Evolutionary conservation across 2,113 vertebrate genomes (phyloP), one percentile per base, ranked within the genome.

Genomic region (Cyprinodon tularosa): DNA sequence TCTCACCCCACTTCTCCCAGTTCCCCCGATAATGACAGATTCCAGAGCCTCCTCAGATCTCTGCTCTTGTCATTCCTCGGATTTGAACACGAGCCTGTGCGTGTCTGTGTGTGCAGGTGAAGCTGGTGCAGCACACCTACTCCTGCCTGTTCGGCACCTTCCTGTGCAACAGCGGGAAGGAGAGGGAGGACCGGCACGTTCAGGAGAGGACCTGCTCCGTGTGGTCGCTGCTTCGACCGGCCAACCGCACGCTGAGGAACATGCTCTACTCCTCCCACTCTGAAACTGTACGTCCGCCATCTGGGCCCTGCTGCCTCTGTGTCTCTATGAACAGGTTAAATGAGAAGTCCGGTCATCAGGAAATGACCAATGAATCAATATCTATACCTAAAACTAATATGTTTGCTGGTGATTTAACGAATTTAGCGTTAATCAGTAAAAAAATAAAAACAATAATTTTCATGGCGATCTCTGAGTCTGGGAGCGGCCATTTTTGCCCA

Each of bases 141-240:
- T 99, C 98, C 76, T 99, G 98, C 92, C 95, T 99, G 84, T 99
- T 98, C 80, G 98, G 98, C 86, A 99, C 98, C 91, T 99, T 99
- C 95, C 95, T 99, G 94, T 98, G 98, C 89, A 99, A 99, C 96
- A 98, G 96, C 2, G 95, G 96, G 60, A 98, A 97, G 88, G 98
- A 99, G 91, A 92, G 98, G 80, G 96, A 97, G 75, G 98, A 99
- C 67, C 95, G 95, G 39, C 95, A 96, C 45, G 95, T 96, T 78
- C 96, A 96, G 90, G 96, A 98, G 88, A 95, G 97, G 80, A 99
- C 97, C 14, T 99, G 98, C 86, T 99, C 97, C 0, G 96, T 98
- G 59, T 99, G 98, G 98, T 98, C 98, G 3, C 94, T 99, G 84
- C 95, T 99, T 80, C 95, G 97, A 77, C 95, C 96, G 39, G 96